These are phyloP conservation scores for Bolborhynchus lineola DNA, from an alignment of 2,113 vertebrate species.

Conservation along the genomic window DNA sequence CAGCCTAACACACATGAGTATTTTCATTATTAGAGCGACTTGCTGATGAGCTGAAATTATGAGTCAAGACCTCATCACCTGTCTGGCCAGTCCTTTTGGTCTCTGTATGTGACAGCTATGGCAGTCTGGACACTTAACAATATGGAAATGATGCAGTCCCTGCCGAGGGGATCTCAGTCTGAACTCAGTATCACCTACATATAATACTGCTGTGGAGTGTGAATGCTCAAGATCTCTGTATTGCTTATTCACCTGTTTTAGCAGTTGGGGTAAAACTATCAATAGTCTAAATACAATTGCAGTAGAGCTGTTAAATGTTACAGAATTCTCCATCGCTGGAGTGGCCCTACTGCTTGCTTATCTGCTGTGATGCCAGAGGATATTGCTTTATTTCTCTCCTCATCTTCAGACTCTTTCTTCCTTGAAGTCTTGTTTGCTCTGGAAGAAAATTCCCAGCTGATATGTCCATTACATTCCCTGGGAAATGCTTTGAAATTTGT, in stretches of 20 bases:
- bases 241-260: neutral
- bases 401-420: neutral
- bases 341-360: neutral
- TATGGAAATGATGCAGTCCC: neutral
- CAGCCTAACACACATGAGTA: neutral
- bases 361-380: neutral
- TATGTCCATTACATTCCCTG: neutral
- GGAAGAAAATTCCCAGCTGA: neutral
- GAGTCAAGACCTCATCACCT: neutral
- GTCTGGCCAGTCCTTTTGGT: neutral
- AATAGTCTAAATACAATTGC: neutral
- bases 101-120: neutral
- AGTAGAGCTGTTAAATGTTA: neutral
- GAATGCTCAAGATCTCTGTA: neutral
- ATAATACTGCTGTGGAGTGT: neutral
- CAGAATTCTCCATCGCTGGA: neutral
- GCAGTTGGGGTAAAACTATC: neutral
- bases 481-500: neutral
- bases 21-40: neutral
- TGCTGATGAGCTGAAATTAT: neutral
- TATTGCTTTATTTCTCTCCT: neutral
- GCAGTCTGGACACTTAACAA: neutral
- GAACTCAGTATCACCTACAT: neutral
- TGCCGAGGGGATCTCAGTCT: neutral
- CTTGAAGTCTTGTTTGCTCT: neutral